A percentile compares a stretch with the other conserved stretches of the same genome.
phyloP scores from a whole-genome alignment of 1,140 invertebrate genomes.

The Pachyrhynchus sulphureomaculatus region DNA sequence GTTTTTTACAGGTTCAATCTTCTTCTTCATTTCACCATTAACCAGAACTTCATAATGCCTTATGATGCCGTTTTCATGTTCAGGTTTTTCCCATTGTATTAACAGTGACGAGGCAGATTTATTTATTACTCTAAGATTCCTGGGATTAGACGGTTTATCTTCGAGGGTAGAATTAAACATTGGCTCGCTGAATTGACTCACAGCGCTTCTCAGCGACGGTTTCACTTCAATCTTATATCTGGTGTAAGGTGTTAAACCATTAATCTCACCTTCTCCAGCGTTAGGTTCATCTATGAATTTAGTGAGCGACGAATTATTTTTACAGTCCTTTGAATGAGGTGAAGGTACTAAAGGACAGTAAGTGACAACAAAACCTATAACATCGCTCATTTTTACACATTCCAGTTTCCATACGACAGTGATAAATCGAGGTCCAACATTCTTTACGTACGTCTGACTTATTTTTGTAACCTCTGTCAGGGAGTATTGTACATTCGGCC shows the following conservation, averaged over 20 bases:
- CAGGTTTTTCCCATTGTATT: constrained; percentile 70
- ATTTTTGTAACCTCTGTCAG: constrained; percentile 67
- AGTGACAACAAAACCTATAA: constrained; percentile 45
- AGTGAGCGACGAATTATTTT: constrained; percentile 21
- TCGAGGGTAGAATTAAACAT: constrained; percentile 72
- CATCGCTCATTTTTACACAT: constrained; percentile 50
- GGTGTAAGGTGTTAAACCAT: constrained; percentile 17
- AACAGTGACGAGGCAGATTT: constrained; percentile 67
- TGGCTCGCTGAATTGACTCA: constrained; percentile 39
- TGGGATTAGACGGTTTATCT: constrained; percentile 61
- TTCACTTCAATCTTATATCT: constrained; percentile 19
- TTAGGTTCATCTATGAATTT: neutral
- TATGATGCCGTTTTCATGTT: constrained; percentile 13
- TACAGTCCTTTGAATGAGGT: constrained; percentile 42
- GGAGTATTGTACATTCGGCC: constrained; percentile 74
- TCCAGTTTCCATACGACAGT: constrained; percentile 69
- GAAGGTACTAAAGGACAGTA: constrained; percentile 3
- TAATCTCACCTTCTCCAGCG: constrained; percentile 69
- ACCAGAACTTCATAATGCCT: constrained; percentile 13
- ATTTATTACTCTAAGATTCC: constrained; percentile 59
- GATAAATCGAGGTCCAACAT: constrained; percentile 62
- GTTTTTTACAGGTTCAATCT: neutral
- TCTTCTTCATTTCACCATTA: neutral
- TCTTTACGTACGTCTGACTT: constrained; percentile 49
- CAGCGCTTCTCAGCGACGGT: neutral